Conservation (phyloP, 2,888 invertebrate genomes). For the Drosophila meridiana region DNA sequence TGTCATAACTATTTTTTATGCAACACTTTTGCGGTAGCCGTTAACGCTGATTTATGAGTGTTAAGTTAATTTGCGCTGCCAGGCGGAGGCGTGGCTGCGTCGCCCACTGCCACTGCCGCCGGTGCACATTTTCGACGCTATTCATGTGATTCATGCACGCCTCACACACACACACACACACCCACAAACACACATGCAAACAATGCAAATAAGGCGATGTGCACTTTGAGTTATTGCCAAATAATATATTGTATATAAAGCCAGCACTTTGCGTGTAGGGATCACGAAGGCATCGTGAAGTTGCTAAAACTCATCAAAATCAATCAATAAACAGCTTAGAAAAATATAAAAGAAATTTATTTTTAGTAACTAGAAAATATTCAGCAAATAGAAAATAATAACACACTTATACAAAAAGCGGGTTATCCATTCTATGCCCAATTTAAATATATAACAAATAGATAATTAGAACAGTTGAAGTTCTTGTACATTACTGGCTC, state of each 20-base stretch:
- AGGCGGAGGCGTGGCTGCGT: constrained; percentile 25
- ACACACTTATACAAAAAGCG: neutral
- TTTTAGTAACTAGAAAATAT: neutral
- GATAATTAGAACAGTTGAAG: no score
- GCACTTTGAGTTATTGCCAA: constrained; percentile 66
- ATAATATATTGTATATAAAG: constrained; percentile 41
- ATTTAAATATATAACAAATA: neutral
- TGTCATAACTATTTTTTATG: constrained; percentile 73
- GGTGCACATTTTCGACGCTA: constrained; percentile 48
- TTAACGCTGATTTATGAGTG: constrained; percentile 78
- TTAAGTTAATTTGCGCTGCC: constrained; percentile 75
- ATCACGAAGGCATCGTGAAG: constrained; percentile 41
- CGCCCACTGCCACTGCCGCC: constrained; percentile 21
- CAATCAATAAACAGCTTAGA: neutral
- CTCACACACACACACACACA: constrained; percentile 13
- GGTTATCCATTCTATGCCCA: neutral
- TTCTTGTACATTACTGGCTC: no score
- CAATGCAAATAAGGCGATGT: constrained; percentile 27
- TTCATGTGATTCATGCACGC: constrained; percentile 56
- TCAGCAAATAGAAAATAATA: neutral
- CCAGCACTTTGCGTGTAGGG: constrained; percentile 16
- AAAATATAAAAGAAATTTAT: neutral
- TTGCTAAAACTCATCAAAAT: constrained; percentile 6
- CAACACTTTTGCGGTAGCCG: constrained; percentile 73
- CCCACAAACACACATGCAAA: neutral